Base-by-base conservation (phyloP, 2,113 vertebrate species). In the Phalacrocorax pelagicus region DNA sequence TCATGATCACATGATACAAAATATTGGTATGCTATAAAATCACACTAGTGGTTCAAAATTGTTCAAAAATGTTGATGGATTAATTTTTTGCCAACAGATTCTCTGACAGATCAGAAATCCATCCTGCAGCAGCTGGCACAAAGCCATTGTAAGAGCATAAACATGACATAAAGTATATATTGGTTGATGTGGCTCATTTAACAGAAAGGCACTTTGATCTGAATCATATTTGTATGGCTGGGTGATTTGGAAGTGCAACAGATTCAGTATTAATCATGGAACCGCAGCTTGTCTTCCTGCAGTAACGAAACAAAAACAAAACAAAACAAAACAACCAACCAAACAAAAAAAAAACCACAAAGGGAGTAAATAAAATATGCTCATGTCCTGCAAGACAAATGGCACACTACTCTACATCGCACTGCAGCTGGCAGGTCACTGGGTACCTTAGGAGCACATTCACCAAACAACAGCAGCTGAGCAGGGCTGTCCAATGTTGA, bases 331-430 rank as follows among this genome's bases (percentile, higher is more conserved):
- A 29, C 46, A 19, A 38, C 38, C 10, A 38, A 44, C 15, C 42
- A 14, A 44, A 42, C 42, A 44, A 44, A 44, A 44, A 42, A 46
- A 46, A 18, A n/a, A 51, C 7, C 2, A 11, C 15, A 71, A 63
- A 63, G 44, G 23, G 26, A 75, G 32, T 70, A 29, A 83, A 88
- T 34, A n/a, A 74, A 75, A 66, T 15, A 42, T 2, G 5, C 14
- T 86, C 6, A 1, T 16, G 22, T 58, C 72, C 65, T 62, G 29
- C 38, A 77, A 62, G 83, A 86, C 29, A 70, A 70, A 81, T 4
- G 2, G 8, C 72, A 38, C 0, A 0, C 32, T 62, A 8, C 51
- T 29, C 10, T 15, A 7, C 22, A 29, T 36, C 0, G 2, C 0
- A 1, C 40, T 66, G 59, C 30, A 36, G 36, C 84, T 92, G 83